These are phyloP conservation scores for Zaprionus africanus DNA, from an alignment of 1,140 invertebrate genomes.

Conservation along the genomic window DNA sequence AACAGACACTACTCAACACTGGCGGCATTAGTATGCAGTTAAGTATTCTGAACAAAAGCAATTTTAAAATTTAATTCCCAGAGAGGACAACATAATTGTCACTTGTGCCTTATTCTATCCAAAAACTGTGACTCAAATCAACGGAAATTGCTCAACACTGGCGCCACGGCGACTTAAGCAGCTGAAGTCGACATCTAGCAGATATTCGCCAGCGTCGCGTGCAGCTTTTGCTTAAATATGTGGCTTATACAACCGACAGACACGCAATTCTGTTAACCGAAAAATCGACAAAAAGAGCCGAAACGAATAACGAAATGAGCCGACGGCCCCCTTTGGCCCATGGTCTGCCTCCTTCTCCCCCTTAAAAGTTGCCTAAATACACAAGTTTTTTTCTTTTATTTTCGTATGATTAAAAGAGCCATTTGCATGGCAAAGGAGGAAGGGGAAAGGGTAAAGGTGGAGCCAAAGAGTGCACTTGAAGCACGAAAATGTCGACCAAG, in stretches of 20 bases:
- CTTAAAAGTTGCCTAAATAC: conserved; percentile 78
- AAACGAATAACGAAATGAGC: conserved; percentile 8
- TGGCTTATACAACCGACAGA: conserved; percentile 59
- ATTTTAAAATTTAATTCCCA: not conserved
- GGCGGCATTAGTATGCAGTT: not conserved
- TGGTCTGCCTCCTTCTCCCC: conserved; percentile 20
- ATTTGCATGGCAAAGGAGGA: conserved; percentile 56
- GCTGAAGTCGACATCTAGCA: conserved; percentile 33
- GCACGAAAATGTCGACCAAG: conserved; percentile 20
- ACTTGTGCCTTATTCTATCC: not conserved
- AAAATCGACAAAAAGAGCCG: conserved; percentile 7
- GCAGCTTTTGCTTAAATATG: conserved; percentile 42
- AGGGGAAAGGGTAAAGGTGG: not conserved
- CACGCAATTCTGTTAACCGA: conserved; percentile 62
- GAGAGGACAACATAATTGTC: not conserved
- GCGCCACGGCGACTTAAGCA: conserved; percentile 1
- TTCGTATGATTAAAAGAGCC: conserved; percentile 67
- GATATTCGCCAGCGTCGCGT: conserved; percentile 56
- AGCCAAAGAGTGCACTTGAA: not conserved
- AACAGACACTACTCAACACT: not conserved
- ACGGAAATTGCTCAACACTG: conserved; percentile 29
- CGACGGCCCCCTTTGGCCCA: not conserved
- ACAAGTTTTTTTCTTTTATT: conserved; percentile 58
- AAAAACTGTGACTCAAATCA: conserved; percentile 8
- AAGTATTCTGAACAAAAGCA: not conserved